Conservation (phyloP, 2,113 vertebrate species). For the Cephalophus harveyi region DNA sequence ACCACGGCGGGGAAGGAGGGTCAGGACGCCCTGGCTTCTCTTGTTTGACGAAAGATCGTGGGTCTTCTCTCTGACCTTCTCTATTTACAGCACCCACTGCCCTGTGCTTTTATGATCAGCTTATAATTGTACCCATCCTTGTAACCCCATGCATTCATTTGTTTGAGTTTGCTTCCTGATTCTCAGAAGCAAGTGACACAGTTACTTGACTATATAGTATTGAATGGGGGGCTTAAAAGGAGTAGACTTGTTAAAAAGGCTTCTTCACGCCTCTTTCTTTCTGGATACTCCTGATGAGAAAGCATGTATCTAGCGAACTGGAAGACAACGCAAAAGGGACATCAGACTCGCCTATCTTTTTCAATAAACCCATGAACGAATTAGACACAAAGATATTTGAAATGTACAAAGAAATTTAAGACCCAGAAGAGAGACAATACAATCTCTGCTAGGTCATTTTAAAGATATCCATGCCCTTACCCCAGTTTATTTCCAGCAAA, state of each 20-base stretch:
- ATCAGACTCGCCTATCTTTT: not conserved
- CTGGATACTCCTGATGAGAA: not conserved
- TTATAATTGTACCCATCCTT: not conserved
- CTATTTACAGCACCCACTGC: too few relatives aligned
- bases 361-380: not conserved
- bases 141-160: not conserved
- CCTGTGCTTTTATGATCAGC: not conserved
- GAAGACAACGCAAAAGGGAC: not conserved
- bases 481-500: not conserved
- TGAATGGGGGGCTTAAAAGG: not conserved
- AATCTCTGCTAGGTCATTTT: not conserved
- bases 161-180: not conserved
- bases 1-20: fast-evolving
- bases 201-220: not conserved
- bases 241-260: not conserved
- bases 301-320: not conserved
- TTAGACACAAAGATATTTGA: not conserved
- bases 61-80: not conserved
- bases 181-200: not conserved
- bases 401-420: not conserved
- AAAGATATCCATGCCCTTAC: not conserved
- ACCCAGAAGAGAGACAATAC: not conserved
- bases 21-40: fast-evolving
- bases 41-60: not conserved
- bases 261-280: not conserved